These are phyloP conservation scores for Siniperca scherzeri DNA, from an alignment of 2,797 vertebrate genomes.

Conservation along the genomic window DNA sequence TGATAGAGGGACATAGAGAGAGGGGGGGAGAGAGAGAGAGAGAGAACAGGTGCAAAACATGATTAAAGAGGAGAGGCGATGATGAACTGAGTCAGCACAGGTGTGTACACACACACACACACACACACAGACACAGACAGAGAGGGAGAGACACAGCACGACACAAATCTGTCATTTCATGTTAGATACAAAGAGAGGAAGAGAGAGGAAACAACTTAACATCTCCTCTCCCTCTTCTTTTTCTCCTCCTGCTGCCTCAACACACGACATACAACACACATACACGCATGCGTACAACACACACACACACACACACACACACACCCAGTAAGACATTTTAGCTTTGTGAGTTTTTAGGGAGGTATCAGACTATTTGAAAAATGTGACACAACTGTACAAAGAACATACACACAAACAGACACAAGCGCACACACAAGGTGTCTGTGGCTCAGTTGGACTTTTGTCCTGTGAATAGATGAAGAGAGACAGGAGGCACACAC, in stretches of 20 bases:
- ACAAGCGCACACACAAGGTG: slow-evolving; percentile 7
- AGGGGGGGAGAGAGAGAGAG: not conserved
- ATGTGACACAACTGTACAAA: slow-evolving; percentile 29
- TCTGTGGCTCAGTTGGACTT: slow-evolving; percentile 31
- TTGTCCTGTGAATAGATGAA: slow-evolving; percentile 43
- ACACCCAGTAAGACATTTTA: not conserved
- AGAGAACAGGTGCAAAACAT: slow-evolving; percentile 59
- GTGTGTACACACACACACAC: slow-evolving; percentile 32
- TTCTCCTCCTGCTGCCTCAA: slow-evolving; percentile 13
- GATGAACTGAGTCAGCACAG: slow-evolving; percentile 65
- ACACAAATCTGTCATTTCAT: slow-evolving; percentile 72
- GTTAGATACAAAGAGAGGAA: slow-evolving; percentile 54
- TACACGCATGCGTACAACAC: slow-evolving; percentile 1
- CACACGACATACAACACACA: slow-evolving; percentile 13
- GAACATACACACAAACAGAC: slow-evolving; percentile 18
- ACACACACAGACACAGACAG: not conserved
- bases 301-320: slow-evolving; percentile 16
- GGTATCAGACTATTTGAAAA: slow-evolving; percentile 20
- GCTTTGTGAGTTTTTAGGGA: slow-evolving; percentile 5
- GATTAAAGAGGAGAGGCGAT: slow-evolving; percentile 63
- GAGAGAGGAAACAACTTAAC: slow-evolving; percentile 19
- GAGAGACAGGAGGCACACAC: slow-evolving; percentile 31
- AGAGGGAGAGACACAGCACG: slow-evolving; percentile 24
- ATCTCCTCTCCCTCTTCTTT: slow-evolving; percentile 14
- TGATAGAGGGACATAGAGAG: not conserved